Evolutionary conservation across 2,888 invertebrate genomes (phyloP).

Genomic region (Sphecodes monilicornis): DNA sequence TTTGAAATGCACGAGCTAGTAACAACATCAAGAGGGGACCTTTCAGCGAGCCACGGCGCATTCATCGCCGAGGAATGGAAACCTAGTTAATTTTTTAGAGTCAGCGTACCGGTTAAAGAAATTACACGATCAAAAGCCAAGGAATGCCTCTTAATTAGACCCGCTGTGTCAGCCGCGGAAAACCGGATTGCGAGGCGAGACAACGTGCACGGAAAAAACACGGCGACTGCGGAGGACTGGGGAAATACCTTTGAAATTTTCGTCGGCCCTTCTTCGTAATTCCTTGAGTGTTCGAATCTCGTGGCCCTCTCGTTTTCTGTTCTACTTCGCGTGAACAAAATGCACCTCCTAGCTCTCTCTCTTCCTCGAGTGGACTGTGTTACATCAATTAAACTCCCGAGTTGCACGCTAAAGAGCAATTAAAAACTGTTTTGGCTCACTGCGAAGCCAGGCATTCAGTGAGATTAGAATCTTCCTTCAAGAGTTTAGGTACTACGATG

Average conservation of each 20-base stretch:
- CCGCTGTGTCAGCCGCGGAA: slow-evolving; percentile 12
- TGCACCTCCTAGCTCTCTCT: not conserved
- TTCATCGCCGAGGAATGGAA: slow-evolving; percentile 26
- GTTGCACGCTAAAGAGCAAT: slow-evolving; percentile 13
- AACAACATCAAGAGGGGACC: not conserved
- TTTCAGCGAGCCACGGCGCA: not conserved
- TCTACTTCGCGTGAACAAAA: slow-evolving; percentile 16
- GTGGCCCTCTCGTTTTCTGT: not conserved
- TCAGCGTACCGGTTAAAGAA: slow-evolving; percentile 18
- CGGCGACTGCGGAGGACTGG: not conserved
- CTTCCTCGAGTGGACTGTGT: not conserved
- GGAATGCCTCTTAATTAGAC: slow-evolving; percentile 32
- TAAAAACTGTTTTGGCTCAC: slow-evolving; percentile 11
- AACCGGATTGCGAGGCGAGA: slow-evolving; percentile 2
- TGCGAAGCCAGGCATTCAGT: not conserved
- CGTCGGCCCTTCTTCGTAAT: slow-evolving; percentile 20
- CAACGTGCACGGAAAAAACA: not conserved
- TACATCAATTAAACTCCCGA: not conserved
- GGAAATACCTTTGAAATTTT: not conserved
- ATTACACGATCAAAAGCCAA: slow-evolving; percentile 33
- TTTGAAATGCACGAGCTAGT: slow-evolving; percentile 15
- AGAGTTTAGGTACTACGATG: not conserved
- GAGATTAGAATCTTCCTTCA: not conserved
- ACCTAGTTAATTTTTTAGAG: slow-evolving; percentile 31
- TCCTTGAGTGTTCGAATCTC: slow-evolving; percentile 10